Evolutionary conservation across 2,888 invertebrate genomes (phyloP), one percentile per base, ranked within the genome.

Genomic region (Drosophila heteroneura): DNA sequence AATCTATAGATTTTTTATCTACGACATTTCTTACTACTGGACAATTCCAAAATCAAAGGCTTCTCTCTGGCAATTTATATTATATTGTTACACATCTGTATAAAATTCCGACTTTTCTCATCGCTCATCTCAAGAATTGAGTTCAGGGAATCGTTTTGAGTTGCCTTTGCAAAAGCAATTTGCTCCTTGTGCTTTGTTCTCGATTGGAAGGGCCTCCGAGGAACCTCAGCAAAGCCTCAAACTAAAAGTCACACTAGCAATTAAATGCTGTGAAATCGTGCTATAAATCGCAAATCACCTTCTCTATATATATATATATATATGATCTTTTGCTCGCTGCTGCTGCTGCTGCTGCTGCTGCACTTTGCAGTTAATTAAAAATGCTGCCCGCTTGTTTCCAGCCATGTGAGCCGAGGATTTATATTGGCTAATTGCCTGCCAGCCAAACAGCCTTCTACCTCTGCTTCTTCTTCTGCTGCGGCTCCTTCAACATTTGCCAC

Each of bases 281-380:
- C 60, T 59, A 70, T 85, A 81, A 79, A 73, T 75, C 47, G 62
- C 64, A 41, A 65, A 58, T 54, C 59, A 30, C 61, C 16, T 16
- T 47, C 16, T 16, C 4, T 47, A 4, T 16, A 22, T 47, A 32
- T 30, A 35, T 33, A 33, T 52, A 12, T 30, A 53, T 14, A 52
- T 30, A 59, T 28, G 61, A 67, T 76, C 60, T 68, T 69, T 69
- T 35, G 30, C 44, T 51, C 28, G 58, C 47, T 61, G 54, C 35
- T 54, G 16, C 47, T 60, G 53, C 35, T 54, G 16, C 47, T 60
- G 53, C 53, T 54, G 16, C 59, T 56, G 53, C 62, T 47, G 54
- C 53, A 47, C 33, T 76, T 76, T 61, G 44, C 76, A 79, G 83
- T 85, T 84, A 84, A 84, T 84, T 84, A 85, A 84, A 84, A 87